These are phyloP conservation scores for Dryadula phaetusa DNA, from an alignment of 2,888 invertebrate genomes.

Conservation along the genomic window DNA sequence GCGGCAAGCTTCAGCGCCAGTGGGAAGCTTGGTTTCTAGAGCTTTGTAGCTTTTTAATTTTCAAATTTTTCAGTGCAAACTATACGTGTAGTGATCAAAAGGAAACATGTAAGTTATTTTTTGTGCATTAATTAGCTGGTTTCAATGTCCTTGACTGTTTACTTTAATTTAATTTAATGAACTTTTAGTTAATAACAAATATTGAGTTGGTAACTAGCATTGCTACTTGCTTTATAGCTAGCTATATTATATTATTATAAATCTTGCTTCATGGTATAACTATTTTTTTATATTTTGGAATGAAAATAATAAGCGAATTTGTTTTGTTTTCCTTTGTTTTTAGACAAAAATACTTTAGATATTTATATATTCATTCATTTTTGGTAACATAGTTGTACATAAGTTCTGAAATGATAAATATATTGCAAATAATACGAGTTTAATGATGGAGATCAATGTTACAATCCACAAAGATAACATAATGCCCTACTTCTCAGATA, in stretches of 20 bases:
- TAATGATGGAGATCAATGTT: not conserved
- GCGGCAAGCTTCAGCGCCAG: constrained; percentile 69
- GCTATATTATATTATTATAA: not conserved
- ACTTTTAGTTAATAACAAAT: not conserved
- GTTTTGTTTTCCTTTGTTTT: not conserved
- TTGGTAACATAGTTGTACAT: too few relatives aligned
- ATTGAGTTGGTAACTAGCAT: not conserved
- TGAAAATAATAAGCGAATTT: not conserved
- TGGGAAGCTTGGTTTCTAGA: constrained; percentile 42
- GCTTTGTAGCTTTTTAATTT: constrained; percentile 7
- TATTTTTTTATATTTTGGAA: not conserved
- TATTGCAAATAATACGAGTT: not conserved
- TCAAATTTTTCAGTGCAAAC: constrained; percentile 24
- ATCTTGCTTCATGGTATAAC: not conserved
- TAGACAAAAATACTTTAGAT: not conserved
- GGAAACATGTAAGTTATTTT: constrained; percentile 46
- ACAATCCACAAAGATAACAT: not conserved
- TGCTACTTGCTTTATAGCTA: not conserved
- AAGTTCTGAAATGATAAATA: not conserved
- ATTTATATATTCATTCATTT: not conserved
- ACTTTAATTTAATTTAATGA: not conserved
- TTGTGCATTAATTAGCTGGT: constrained; percentile 7
- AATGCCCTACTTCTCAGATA: constrained; percentile 35
- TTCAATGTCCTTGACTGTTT: not conserved
- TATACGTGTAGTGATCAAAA: constrained; percentile 19